Evolutionary conservation across 2,113 vertebrate genomes (phyloP), one percentile per base, ranked within the genome.

Genomic region (Rhabdomys dilectus): DNA sequence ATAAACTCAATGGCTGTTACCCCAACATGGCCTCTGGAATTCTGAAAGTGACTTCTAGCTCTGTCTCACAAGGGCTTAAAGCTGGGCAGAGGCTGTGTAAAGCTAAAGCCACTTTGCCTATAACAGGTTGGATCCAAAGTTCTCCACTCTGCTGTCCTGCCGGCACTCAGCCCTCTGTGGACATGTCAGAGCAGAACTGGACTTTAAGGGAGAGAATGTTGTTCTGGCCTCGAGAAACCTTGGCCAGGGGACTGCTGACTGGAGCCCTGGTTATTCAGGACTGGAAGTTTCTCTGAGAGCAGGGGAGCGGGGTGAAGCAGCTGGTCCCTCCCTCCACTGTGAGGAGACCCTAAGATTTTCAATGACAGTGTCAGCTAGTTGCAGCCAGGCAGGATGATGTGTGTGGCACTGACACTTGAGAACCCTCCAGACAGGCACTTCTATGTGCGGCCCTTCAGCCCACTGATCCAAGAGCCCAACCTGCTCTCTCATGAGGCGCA

Each of bases 1-100:
- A 76, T 48, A 90, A 91, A 94, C 48, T 64, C 88, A 75, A 75
- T 51, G 93, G 92, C 95, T 96, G 45, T 58, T 56, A 78, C 94
- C 78, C 85, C 82, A 96, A n/a, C 82, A 88, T 77, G 91, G 94
- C 90, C 4, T 26, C 81, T 88, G 45, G 53, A 73, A 77, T 81
- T 88, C 80, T 77, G 36, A 81, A 68, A 92, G 92, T 39, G 73
- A 42, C 73, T 68, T 36, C 39, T 3, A 17, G 66, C 76, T 91
- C n/a, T 58, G 82, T 70, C 77, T 93, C 72, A 78, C 66, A 66
- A 85, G 89, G 51, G 9, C 51, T 94, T 92, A 94, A 96, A 96
- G 96, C 96, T 94, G 21, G 39, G 56, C 58, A 92, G 77, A 89
- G 88, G 87, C 92, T 86, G 85, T 75, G 45, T 96, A 95, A 94